A percentile compares a stretch with the other conserved stretches of the same genome.
Conservation (phyloP, 2,113 vertebrate genomes). For the Ptychochromis oligacanthus region DNA sequence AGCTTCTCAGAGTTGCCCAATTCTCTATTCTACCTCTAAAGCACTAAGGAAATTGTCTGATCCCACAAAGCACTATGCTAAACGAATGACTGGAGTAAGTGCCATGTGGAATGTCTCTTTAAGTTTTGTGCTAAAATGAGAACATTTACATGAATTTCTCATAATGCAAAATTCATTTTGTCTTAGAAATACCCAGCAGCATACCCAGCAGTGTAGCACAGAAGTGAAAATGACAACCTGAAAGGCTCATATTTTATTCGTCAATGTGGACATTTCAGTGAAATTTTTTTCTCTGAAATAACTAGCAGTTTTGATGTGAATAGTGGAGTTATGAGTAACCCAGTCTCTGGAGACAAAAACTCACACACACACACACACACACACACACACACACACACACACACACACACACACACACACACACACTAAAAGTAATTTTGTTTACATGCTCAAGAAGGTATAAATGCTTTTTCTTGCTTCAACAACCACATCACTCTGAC, state of each 20-base stretch:
- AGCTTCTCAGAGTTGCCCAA: not conserved
- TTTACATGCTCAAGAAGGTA: not conserved
- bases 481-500: not conserved
- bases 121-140: not conserved
- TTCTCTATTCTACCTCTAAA: not conserved
- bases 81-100: not conserved
- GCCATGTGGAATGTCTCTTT: not conserved
- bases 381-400: not conserved
- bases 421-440: not conserved
- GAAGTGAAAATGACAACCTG: not conserved
- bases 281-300: not conserved
- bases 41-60: not conserved
- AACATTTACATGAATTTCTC: not conserved
- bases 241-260: not conserved
- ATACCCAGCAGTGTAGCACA: not conserved
- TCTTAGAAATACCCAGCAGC: not conserved
- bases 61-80: not conserved
- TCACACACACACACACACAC: not conserved
- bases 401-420: not conserved
- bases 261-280: not conserved
- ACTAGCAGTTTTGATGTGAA: not conserved
- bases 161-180: not conserved
- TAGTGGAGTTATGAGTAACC: not conserved
- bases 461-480: not conserved
- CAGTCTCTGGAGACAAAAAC: not conserved